Evolutionary conservation across 2,113 vertebrate genomes (phyloP).

Genomic region (Mesitornis unicolor): DNA sequence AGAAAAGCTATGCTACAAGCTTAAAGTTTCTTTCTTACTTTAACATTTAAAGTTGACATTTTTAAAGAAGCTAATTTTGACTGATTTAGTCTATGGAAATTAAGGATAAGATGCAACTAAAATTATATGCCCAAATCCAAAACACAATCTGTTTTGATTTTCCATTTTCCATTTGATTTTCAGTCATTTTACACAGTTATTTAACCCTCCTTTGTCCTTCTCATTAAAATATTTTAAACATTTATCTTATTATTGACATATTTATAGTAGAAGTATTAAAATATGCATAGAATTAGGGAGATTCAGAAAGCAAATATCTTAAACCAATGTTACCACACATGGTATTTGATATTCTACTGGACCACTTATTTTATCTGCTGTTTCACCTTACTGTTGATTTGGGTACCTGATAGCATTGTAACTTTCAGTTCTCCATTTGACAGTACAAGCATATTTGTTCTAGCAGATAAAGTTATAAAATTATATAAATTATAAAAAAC

Average conservation of each 20-base stretch:
- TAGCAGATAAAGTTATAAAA: not conserved
- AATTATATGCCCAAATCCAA: not conserved
- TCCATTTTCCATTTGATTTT: not conserved
- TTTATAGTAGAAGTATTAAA: not conserved
- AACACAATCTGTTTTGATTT: not conserved
- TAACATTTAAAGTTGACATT: not conserved
- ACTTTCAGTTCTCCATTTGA: not conserved
- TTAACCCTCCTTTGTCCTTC: not conserved
- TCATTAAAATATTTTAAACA: not conserved
- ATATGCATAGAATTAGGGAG: not conserved
- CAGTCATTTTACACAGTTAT: not conserved
- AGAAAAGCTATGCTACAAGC: not conserved
- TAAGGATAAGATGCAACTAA: not conserved
- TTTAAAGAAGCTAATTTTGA: not conserved
- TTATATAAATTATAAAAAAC: no score
- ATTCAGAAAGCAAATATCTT: not conserved
- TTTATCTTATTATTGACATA: not conserved
- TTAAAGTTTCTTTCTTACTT: not conserved
- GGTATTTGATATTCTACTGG: not conserved
- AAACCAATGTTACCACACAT: not conserved
- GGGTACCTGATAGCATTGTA: not conserved
- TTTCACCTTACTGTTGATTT: not conserved
- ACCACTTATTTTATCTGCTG: not conserved
- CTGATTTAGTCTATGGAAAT: not conserved
- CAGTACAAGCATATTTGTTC: not conserved